Evolutionary conservation across 2,113 vertebrate species (phyloP).

Genomic region (Varanus komodoensis): DNA sequence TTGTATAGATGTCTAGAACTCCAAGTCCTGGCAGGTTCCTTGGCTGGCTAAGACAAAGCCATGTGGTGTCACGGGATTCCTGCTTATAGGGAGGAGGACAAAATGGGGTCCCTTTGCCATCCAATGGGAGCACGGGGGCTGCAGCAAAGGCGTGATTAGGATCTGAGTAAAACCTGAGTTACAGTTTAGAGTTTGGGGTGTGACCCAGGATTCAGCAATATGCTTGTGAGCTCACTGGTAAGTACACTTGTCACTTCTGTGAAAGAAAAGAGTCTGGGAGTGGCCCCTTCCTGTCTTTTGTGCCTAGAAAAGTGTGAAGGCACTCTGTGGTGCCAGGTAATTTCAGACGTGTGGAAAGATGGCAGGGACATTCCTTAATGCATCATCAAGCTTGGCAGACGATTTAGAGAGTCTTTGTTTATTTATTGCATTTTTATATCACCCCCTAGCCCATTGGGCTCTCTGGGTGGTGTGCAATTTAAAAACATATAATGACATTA

Average conservation of each 20-base stretch:
- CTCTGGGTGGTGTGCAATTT: too few relatives aligned
- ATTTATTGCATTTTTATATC: too few relatives aligned
- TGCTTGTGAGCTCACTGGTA: not conserved
- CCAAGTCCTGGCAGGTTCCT: constrained; percentile 19
- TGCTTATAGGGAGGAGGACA: not conserved
- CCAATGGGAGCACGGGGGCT: not conserved
- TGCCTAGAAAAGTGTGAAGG: not conserved
- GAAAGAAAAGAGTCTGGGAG: not conserved
- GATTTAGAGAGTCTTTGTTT: not conserved
- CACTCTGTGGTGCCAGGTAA: not conserved
- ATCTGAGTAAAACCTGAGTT: not conserved
- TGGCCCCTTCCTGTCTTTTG: not conserved
- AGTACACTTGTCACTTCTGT: too few relatives aligned
- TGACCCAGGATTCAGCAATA: not conserved
- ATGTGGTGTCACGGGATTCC: not conserved
- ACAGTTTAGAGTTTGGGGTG: not conserved
- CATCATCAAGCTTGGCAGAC: not conserved
- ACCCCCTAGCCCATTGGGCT: too few relatives aligned
- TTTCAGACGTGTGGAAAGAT: not conserved
- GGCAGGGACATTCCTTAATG: not conserved
- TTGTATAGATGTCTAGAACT: constrained; percentile 27
- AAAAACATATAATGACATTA: too few relatives aligned
- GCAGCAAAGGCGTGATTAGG: not conserved
- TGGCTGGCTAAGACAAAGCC: not conserved
- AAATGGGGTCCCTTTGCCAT: not conserved